Percentiles rank a stretch among this genome's conserved stretches.
Conservation (phyloP, 2,888 invertebrate genomes). For the Acanthacorydalis orientalis region DNA sequence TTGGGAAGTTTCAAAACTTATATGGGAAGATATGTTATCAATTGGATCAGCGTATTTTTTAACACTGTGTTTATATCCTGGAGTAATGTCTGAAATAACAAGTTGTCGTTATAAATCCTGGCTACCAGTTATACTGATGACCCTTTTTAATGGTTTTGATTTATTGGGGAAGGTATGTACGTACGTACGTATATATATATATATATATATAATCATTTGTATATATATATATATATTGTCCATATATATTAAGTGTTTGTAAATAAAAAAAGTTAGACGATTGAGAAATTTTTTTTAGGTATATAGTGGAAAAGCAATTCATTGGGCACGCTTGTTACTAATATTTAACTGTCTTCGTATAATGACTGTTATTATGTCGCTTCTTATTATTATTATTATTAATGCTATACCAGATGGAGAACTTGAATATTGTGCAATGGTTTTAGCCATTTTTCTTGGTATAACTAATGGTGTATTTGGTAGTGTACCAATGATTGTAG, state of each 20-base stretch:
- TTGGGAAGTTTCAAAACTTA: constrained; percentile 65
- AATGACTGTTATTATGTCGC: neutral
- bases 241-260: neutral
- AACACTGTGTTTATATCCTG: constrained; percentile 77
- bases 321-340: constrained; percentile 2
- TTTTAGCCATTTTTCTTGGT: constrained; percentile 54
- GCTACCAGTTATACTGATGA: constrained; percentile 87
- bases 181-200: neutral
- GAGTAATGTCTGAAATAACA: constrained; percentile 74
- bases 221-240: no score
- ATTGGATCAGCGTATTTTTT: constrained; percentile 81
- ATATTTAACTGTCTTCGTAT: constrained; percentile 4
- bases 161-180: constrained; percentile 66
- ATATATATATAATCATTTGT: no score
- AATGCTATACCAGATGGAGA: constrained; percentile 16
- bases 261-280: no score
- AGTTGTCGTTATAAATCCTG: constrained; percentile 70
- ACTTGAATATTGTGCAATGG: constrained; percentile 43
- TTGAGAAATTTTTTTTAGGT: constrained; percentile 22
- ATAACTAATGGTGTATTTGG: constrained; percentile 78
- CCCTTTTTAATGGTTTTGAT: constrained; percentile 74
- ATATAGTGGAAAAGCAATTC: constrained; percentile 9
- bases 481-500: constrained; percentile 84
- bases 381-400: constrained; percentile 1
- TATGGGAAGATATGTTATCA: constrained; percentile 82